A percentile compares a stretch with the other conserved stretches of the same genome.
phyloP scores from a whole-genome alignment of 2,797 vertebrate species.

The Trachurus trachurus region DNA sequence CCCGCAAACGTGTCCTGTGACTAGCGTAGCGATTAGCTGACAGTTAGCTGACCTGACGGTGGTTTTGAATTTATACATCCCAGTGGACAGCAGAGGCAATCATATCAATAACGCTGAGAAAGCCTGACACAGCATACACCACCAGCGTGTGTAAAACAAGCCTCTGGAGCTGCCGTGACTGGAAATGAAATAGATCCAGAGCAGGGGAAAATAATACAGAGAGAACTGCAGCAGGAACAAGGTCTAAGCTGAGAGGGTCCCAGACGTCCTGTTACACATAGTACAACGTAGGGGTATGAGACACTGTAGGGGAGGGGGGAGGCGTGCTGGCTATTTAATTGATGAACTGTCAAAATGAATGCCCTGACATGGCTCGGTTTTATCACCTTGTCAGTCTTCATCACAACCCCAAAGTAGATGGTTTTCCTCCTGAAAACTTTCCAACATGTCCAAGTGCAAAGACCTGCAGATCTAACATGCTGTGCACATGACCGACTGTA shows the following conservation, averaged over 20 bases:
- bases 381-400: conserved; percentile 22
- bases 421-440: background rate
- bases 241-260: background rate
- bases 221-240: background rate
- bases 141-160: conserved; percentile 74
- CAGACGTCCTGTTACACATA: background rate
- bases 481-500: background rate
- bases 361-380: background rate
- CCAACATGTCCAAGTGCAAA: background rate
- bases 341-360: conserved; percentile 10
- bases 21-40: conserved; percentile 68
- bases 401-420: background rate
- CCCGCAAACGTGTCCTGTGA: conserved; percentile 56
- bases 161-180: conserved; percentile 47
- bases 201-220: conserved; percentile 26
- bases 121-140: conserved; percentile 73
- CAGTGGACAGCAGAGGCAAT: conserved; percentile 66
- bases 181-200: conserved; percentile 59
- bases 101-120: conserved; percentile 74
- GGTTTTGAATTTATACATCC: conserved; percentile 72
- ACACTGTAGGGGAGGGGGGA: no score
- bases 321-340: conserved; percentile 17
- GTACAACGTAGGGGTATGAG: background rate
- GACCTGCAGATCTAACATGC: background rate
- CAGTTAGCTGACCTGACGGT: conserved; percentile 67